These are phyloP conservation scores for Nephrotoma flavescens DNA, from an alignment of 2,888 invertebrate genomes.

Conservation along the genomic window DNA sequence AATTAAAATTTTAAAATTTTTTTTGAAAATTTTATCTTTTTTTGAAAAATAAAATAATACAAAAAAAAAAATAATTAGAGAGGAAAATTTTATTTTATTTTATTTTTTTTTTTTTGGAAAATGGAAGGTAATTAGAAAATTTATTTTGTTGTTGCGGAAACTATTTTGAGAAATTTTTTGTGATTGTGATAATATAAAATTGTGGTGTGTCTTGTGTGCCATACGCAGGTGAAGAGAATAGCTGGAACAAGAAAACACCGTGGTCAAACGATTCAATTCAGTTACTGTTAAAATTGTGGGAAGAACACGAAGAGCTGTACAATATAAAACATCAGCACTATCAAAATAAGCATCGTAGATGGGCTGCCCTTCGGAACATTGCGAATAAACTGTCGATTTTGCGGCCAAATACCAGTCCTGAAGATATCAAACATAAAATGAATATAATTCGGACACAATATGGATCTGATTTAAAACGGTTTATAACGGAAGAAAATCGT, in stretches of 20 bases:
- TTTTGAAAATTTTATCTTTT: background rate
- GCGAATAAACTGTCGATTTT: background rate
- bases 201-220: background rate
- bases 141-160: background rate
- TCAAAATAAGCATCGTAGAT: background rate
- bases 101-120: background rate
- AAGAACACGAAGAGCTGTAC: background rate
- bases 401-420: background rate
- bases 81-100: background rate
- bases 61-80: background rate
- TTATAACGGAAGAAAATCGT: conserved; percentile 1
- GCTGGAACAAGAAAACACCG: background rate
- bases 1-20: background rate
- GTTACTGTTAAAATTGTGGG: background rate
- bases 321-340: conserved; percentile 2
- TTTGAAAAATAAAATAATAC: background rate
- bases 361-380: background rate
- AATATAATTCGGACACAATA: conserved; percentile 2
- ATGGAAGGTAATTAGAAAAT: conserved; percentile 3
- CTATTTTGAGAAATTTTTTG: background rate
- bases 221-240: background rate
- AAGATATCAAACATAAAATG: conserved; percentile 1
- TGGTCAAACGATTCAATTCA: conserved; percentile 4
- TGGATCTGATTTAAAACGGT: background rate
- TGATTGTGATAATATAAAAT: background rate